phyloP scores from a whole-genome alignment of 1,140 invertebrate species.

The Drosophila takahashii region DNA sequence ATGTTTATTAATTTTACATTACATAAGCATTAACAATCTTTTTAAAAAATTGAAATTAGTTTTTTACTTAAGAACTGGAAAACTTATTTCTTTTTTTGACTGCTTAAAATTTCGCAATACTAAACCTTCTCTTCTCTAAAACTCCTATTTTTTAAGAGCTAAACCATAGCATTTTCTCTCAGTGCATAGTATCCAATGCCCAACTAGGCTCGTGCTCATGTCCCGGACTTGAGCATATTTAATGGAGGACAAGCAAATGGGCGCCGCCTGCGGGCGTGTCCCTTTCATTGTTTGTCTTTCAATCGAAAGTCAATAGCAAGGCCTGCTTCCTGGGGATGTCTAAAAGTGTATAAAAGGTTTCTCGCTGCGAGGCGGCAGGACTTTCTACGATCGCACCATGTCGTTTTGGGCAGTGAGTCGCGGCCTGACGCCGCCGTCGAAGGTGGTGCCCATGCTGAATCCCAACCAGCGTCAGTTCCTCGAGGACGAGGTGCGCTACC shows the following conservation, averaged over 20 bases:
- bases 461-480: constrained; percentile 83
- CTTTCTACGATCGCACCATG: constrained; percentile 47
- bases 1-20: too few relatives aligned
- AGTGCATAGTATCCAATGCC: not conserved
- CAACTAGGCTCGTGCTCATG: constrained; percentile 21
- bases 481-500: constrained; percentile 79
- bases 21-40: too few relatives aligned
- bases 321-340: constrained; percentile 5
- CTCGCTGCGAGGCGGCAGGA: not conserved
- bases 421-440: constrained; percentile 66
- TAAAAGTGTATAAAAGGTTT: constrained; percentile 31
- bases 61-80: too few relatives aligned
- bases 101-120: too few relatives aligned
- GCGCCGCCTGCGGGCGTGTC: constrained; percentile 53
- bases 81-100: too few relatives aligned
- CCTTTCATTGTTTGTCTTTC: constrained; percentile 73
- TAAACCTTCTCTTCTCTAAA: too few relatives aligned
- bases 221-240: constrained; percentile 58
- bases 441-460: constrained; percentile 78
- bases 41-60: too few relatives aligned
- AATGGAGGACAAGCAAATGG: constrained; percentile 67
- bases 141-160: too few relatives aligned
- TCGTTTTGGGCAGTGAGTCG: constrained; percentile 80
- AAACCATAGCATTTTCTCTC: not conserved
- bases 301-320: constrained; percentile 82